Conservation (phyloP, 2,113 vertebrate species). For the Neolamprologus caudopunctatus region DNA sequence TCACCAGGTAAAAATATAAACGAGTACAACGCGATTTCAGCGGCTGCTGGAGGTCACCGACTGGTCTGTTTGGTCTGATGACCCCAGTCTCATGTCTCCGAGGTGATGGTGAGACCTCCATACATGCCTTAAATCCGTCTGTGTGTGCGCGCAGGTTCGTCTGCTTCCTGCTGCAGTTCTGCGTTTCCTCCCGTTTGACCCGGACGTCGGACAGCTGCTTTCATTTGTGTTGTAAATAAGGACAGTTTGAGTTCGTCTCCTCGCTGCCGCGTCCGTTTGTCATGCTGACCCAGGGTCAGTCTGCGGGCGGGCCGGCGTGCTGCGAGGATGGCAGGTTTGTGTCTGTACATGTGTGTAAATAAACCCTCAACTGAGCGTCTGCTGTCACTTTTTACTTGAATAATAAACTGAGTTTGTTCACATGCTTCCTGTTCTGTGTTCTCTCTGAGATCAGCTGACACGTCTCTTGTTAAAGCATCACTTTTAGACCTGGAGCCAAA, state of each 20-base stretch:
- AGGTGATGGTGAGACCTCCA: background rate
- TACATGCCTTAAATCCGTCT: rapidly evolving
- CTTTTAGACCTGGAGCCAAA: background rate
- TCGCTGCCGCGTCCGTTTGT: background rate
- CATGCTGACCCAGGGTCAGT: background rate
- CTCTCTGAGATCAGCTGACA: background rate
- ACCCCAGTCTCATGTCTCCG: rapidly evolving
- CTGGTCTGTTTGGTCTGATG: background rate
- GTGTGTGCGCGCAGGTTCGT: background rate
- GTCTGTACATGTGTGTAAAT: constrained; percentile 1
- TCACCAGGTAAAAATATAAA: background rate
- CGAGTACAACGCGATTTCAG: rapidly evolving
- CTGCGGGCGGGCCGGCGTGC: background rate
- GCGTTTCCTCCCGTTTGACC: background rate
- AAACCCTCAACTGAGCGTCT: background rate
- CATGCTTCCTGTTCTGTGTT: background rate
- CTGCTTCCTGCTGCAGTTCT: background rate
- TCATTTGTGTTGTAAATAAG: background rate
- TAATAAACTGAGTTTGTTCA: background rate
- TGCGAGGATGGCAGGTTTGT: background rate
- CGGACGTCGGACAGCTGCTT: background rate
- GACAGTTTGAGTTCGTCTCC: background rate
- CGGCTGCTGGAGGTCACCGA: background rate
- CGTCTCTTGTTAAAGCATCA: background rate
- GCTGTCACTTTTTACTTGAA: background rate